phyloP scores from a whole-genome alignment of 2,888 invertebrate genomes.

The Litoditis marina region DNA sequence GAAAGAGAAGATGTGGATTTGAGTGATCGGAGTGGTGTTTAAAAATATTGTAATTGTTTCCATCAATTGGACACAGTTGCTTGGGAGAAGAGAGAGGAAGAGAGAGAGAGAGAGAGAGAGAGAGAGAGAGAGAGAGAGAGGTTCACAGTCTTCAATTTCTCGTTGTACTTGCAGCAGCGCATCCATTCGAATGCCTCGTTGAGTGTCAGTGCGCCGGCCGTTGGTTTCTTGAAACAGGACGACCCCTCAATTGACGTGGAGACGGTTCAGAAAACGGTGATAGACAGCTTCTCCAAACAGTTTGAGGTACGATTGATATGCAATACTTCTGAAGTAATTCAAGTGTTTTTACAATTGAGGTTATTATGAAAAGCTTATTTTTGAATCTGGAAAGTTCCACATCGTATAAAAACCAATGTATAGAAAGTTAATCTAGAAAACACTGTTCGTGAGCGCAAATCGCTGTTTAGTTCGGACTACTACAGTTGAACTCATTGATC shows the following conservation, averaged over 20 bases:
- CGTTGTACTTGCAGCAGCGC: constrained; percentile 74
- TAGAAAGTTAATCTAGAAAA: too few species aligned
- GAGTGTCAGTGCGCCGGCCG: constrained; percentile 75
- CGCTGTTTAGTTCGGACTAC: background rate
- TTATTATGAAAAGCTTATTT: too few species aligned
- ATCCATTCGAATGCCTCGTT: constrained; percentile 81
- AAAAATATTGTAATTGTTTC: too few species aligned
- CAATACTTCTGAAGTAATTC: background rate
- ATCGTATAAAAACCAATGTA: background rate
- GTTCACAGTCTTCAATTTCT: too few species aligned
- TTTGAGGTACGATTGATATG: constrained; percentile 68
- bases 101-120: too few species aligned
- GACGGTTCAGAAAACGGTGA: constrained; percentile 73
- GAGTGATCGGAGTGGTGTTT: too few species aligned
- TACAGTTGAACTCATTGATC: too few species aligned
- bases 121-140: too few species aligned
- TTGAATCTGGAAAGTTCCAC: background rate
- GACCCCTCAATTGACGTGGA: constrained; percentile 67
- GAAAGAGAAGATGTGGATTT: too few species aligned
- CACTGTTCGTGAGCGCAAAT: background rate
- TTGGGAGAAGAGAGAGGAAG: too few species aligned
- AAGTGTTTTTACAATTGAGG: too few species aligned
- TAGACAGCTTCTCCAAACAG: constrained; percentile 80
- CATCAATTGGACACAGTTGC: too few species aligned
- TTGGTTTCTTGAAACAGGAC: constrained; percentile 78